Base-by-base conservation (phyloP, 1,140 invertebrate species). In the Aphis gossypii region DNA sequence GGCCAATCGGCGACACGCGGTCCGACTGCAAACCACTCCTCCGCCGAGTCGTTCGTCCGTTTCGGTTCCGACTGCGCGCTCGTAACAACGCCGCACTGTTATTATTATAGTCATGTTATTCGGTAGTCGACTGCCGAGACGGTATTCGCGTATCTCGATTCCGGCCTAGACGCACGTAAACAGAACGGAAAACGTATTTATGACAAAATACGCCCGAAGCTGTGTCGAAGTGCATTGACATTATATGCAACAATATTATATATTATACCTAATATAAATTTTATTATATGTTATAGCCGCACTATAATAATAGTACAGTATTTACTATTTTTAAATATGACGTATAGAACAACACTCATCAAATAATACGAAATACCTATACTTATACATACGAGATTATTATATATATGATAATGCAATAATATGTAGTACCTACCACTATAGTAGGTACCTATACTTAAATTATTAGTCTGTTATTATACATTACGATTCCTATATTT, bases 11-110 rank as follows among this genome's bases (percentile, higher is more conserved):
- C 82, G 92, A 56, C 82, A 56, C 82, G 46, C 92, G 92, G 82
- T 56, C 92, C 92, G 76, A 54, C 76, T 38, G 92, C 35, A 86
- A 90, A 86, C 92, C 92, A 93, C 92, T 93, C 92, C 92, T 86
- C 46, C 92, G 8, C 48, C 68, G 68, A 20, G 92, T 83, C 46
- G 76, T 92, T 92, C 90, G 90, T 92, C 68, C 68, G 90, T 92
- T 83, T 86, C 82, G 91, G 76, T 92, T 48, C 82, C 91, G 91
- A 86, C 35, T 51, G 92, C 48, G 92, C 82, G 76, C 23, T 82
- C 6, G 46, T 35, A 51, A 11, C 30, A 46, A 11, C 30, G 90
- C 23, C 89, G 60, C 56, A 38, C 76, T 38, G 25, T 83, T 76
- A 76, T n/a, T n/a, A 76, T 76, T n/a, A 76, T 76, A 76, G 60